phyloP scores from a whole-genome alignment of 2,888 invertebrate genomes.

The Danaus chrysippus region DNA sequence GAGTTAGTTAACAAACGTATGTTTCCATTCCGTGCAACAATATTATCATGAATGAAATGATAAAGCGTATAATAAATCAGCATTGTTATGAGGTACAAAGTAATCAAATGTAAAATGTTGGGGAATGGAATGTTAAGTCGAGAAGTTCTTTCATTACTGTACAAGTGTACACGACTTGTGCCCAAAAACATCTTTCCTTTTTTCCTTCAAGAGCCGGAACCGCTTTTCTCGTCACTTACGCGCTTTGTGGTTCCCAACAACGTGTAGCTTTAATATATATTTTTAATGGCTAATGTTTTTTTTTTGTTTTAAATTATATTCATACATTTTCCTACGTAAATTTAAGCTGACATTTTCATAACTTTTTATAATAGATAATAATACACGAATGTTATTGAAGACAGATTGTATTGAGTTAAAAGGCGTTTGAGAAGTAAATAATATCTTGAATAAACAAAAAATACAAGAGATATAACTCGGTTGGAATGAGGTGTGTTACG shows the following conservation, averaged over 20 bases:
- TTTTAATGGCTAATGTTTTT: too few relatives aligned
- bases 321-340: too few relatives aligned
- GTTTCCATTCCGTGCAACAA: too few relatives aligned
- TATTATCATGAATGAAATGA: neutral
- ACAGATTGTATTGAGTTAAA: conserved; percentile 60
- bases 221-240: conserved; percentile 59
- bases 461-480: conserved; percentile 51
- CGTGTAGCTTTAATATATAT: too few relatives aligned
- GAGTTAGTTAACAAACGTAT: too few relatives aligned
- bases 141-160: conserved; percentile 44
- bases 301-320: neutral
- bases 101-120: conserved; percentile 2
- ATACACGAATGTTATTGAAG: conserved; percentile 41
- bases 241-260: conserved; percentile 44
- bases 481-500: conserved; percentile 49
- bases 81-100: conserved; percentile 22
- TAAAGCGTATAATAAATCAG: conserved; percentile 33
- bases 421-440: conserved; percentile 64
- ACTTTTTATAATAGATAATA: conserved; percentile 35
- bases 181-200: conserved; percentile 64
- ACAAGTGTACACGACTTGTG: conserved; percentile 51
- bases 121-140: conserved; percentile 20
- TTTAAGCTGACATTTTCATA: neutral
- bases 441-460: conserved; percentile 71
- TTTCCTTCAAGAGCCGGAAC: conserved; percentile 57